Base-by-base conservation (phyloP, 2,113 vertebrate species). In the Lagenorhynchus albirostris region DNA sequence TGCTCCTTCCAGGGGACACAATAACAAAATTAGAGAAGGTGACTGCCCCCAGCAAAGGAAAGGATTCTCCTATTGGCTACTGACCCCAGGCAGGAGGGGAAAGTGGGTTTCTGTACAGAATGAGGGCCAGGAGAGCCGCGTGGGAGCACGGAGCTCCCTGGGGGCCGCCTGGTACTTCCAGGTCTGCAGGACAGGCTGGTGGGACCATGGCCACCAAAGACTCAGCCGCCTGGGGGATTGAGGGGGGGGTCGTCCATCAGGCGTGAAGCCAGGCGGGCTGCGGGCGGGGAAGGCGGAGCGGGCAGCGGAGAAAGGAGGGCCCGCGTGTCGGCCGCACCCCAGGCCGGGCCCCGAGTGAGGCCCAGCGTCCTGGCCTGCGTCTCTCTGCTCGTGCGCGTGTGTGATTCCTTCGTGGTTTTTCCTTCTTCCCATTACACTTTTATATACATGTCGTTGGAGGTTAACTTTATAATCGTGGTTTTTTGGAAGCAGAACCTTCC, bases 251-350 rank as follows among this genome's bases (percentile, higher is more conserved):
- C 1, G 17, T 7, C 44, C 29, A 6, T 33, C 41, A 47, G 44
- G 9, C 20, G 44, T 17, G 5, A 12, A 33, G 6, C 29, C 20
- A 17, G 71, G 29, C 29, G 0, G 29, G 3, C 18, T 5, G 9
- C 47, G 17, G 74, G 44, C 44, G 5, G 73, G 15, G 21, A 60
- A 18, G 41, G 41, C 2, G 44, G 73, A 31, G 15, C 4, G 2
- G 8, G 26, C 44, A 10, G 73, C 4, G 1, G 41, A 47, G 73
- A 47, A 18, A 50, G 73, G 23, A 31, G 41, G 71, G 73, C 1
- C 44, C 38, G 7, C 1, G 15, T 18, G 15, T 29, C 2, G 4
- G 73, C 73, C 26, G 55, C 55, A 20, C 5, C 41, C 73, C 25
- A 18, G 73, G 14, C 8, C 41, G 5, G 41, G 44, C 9, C 41